Conservation (phyloP, 2,888 invertebrate species). For the Callosobruchus maculatus region DNA sequence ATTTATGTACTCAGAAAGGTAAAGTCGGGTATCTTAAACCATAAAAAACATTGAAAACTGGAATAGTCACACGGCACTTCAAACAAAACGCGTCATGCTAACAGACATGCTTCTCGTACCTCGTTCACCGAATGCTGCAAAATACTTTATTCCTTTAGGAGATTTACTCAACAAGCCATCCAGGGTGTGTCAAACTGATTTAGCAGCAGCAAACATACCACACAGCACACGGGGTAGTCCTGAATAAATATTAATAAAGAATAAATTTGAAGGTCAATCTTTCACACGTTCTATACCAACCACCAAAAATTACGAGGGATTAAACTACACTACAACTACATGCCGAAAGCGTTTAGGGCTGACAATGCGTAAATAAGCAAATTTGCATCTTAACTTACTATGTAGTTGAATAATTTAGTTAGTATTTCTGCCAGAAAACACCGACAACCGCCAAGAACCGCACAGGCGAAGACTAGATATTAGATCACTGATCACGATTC, state of each 20-base stretch:
- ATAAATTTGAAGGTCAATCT: constrained; percentile 34
- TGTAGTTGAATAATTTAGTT: constrained; percentile 38
- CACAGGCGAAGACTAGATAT: constrained; percentile 40
- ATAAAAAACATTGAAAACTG: background rate
- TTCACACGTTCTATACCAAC: constrained; percentile 9
- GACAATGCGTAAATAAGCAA: constrained; percentile 19
- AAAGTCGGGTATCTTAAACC: background rate
- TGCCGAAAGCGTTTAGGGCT: constrained; percentile 9
- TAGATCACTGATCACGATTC: constrained; percentile 42
- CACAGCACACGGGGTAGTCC: background rate
- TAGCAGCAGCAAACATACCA: constrained; percentile 3
- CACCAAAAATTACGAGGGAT: constrained; percentile 1
- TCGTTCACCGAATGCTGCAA: background rate
- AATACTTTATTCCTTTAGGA: background rate
- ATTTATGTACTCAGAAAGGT: background rate
- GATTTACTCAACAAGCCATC: background rate
- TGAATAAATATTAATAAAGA: constrained; percentile 5
- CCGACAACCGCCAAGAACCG: constrained; percentile 33
- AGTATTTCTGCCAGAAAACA: constrained; percentile 39
- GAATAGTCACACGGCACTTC: background rate
- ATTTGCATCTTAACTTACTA: constrained; percentile 38
- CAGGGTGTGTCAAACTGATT: background rate
- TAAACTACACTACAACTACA: constrained; percentile 1
- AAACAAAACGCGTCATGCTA: background rate
- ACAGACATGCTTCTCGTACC: background rate